Base-by-base conservation (phyloP, 2,888 invertebrate genomes). In the Cephalotes varians region DNA sequence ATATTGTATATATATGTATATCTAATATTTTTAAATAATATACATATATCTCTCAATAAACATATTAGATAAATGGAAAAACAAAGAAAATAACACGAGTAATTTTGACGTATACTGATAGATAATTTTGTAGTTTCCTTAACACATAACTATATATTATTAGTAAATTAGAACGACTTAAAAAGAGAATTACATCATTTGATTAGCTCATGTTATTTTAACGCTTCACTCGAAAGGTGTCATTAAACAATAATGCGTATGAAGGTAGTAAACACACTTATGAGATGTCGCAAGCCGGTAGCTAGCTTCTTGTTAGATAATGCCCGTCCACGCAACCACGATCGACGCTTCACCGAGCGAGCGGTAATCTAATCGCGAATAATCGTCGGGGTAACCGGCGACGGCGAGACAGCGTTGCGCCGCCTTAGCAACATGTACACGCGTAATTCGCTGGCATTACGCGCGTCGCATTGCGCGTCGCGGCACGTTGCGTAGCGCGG, bases 311-410 rank as follows among this genome's bases (percentile, higher is more conserved):
- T 34, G 69, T 79, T 79, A 79, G 77, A 79, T 79, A 79, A 79
- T 69, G 21, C 12, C 21, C 18, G 25, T 77, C 44, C 69, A 77
- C 40, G 67, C 67, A 77, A 77, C 54, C 64, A 25, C 64, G 44
- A 65, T 65, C 40, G 56, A 31, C 56, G 47, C 74, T 25, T 62
- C 60, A 5, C 44, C n/a, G 64, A 76, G 65, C 65, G 40, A 31
- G 69, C 25, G 44, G 67, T 79, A 79, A 79, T 79, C 77, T 79
- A 79, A 79, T 79, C 77, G 77, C 69, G 77, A 67, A 31, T 79
- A 79, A 79, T 79, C 69, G 56, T 31, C 44, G 25, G 65, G n/a
- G 67, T 67, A 67, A 77, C 40, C 40, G 65, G 31, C 62, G 62
- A 51, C 74, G 54, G 51, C 77, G 77, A 69, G 69, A 69, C 77